phyloP scores from a whole-genome alignment of 2,797 vertebrate genomes.

The Aselliscus stoliczkanus region DNA sequence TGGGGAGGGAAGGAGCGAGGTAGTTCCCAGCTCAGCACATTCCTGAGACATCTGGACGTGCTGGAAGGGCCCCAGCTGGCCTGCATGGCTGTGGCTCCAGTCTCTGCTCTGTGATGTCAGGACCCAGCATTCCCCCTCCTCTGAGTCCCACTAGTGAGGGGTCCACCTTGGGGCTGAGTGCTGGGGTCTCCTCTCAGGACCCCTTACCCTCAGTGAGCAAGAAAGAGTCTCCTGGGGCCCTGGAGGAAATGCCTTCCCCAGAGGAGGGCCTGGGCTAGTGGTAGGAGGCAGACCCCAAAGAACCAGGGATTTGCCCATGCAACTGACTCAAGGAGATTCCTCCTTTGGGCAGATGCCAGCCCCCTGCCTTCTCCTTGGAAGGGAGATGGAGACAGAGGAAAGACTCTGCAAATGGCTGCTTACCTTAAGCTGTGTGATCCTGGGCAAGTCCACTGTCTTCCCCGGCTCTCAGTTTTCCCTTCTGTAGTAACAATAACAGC shows the following conservation, averaged over 20 bases:
- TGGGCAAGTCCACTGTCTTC: neutral
- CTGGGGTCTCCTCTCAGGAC: neutral
- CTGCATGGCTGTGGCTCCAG: constrained; percentile 45
- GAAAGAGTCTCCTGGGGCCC: neutral
- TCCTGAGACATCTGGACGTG: constrained; percentile 82
- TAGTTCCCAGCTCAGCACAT: constrained; percentile 80
- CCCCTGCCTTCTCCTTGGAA: neutral
- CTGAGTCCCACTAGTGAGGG: neutral
- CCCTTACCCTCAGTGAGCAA: neutral
- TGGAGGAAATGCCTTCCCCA: neutral
- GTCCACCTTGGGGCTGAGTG: neutral
- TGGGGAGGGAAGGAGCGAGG: constrained; percentile 71
- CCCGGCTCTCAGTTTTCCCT: neutral
- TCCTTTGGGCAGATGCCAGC: neutral
- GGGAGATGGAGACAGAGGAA: neutral
- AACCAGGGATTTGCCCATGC: neutral
- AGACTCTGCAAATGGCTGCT: neutral
- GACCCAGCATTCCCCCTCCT: constrained; percentile 26
- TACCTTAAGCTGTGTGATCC: neutral
- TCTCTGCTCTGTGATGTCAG: constrained; percentile 81
- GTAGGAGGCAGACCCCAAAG: neutral
- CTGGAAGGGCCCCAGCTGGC: constrained; percentile 83
- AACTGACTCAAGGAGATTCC: neutral
- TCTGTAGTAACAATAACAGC: neutral
- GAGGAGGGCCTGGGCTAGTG: neutral